These are phyloP conservation scores for Eufriesea mexicana DNA, from an alignment of 1,140 invertebrate species.

Conservation along the genomic window DNA sequence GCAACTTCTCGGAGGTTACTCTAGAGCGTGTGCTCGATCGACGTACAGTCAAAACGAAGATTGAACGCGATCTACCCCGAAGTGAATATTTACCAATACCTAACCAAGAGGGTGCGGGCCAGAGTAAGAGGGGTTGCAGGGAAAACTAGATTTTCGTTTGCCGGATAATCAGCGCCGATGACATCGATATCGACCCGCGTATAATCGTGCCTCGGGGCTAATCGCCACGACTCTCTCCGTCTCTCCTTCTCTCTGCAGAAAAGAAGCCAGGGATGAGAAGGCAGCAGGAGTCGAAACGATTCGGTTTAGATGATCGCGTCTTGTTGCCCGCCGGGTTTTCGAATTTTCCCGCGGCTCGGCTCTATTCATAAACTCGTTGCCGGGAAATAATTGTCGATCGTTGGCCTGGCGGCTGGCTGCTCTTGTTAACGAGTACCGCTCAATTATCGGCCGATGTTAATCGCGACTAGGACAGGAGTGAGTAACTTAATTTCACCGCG, in stretches of 20 bases:
- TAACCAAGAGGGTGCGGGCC: background rate
- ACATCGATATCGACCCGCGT: constrained; percentile 61
- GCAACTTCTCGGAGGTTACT: too few species aligned
- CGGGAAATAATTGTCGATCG: constrained; percentile 60
- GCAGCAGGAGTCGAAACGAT: constrained; percentile 50
- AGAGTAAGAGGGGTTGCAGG: constrained; percentile 25
- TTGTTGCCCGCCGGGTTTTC: constrained; percentile 51
- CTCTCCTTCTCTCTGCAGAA: constrained; percentile 29
- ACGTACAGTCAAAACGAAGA: too few species aligned
- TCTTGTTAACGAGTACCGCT: constrained; percentile 53
- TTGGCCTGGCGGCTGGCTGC: constrained; percentile 8
- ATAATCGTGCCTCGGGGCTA: constrained; percentile 65
- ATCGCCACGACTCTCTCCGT: constrained; percentile 52
- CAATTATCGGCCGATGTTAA: constrained; percentile 45
- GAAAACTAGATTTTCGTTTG: constrained; percentile 66
- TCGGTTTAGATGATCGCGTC: constrained; percentile 19
- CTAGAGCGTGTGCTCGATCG: too few species aligned
- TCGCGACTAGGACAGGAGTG: constrained; percentile 13
- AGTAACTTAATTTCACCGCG: constrained; percentile 6
- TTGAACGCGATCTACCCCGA: too few species aligned
- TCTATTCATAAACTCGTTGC: constrained; percentile 63
- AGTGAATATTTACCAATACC: too few species aligned
- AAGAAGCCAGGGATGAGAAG: background rate
- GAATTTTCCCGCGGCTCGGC: constrained; percentile 54
- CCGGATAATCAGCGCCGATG: constrained; percentile 65